Conservation (phyloP, 2,888 invertebrate genomes). For the Chymomyza fuscimana region DNA sequence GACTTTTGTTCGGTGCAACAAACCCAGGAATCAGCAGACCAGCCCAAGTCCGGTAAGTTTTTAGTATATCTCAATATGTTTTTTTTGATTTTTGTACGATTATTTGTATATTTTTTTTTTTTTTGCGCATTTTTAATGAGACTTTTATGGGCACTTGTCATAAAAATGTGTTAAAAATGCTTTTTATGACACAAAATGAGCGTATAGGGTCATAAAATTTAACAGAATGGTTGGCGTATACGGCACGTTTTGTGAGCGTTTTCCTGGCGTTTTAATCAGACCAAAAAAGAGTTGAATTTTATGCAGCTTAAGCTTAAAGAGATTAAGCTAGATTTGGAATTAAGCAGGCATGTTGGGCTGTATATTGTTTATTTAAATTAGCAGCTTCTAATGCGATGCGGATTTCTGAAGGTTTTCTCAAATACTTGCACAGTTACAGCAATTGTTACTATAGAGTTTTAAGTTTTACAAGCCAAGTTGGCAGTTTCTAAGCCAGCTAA, state of each 20-base stretch:
- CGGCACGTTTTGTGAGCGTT: not conserved
- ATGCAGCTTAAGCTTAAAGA: not conserved
- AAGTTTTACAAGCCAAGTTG: too few species aligned
- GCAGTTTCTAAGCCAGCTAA: too few species aligned
- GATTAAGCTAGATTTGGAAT: not conserved
- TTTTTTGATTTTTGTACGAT: slow-evolving; percentile 19
- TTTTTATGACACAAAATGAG: slow-evolving; percentile 67
- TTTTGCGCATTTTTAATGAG: slow-evolving; percentile 41
- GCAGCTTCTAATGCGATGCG: too few species aligned
- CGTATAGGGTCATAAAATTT: slow-evolving; percentile 55
- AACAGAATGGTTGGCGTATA: slow-evolving; percentile 21
- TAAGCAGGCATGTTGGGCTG: not conserved
- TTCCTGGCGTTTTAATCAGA: not conserved
- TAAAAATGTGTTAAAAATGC: slow-evolving; percentile 68
- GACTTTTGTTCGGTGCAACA: slow-evolving; percentile 12
- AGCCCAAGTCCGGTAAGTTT: slow-evolving; percentile 48
- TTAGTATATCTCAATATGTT: slow-evolving; percentile 42
- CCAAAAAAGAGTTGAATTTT: not conserved
- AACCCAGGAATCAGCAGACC: not conserved
- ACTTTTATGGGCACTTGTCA: slow-evolving; percentile 57
- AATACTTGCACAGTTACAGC: too few species aligned
- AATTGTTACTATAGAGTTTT: too few species aligned
- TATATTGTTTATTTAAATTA: too few species aligned
- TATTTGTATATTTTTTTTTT: slow-evolving; percentile 29
- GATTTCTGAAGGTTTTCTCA: too few species aligned